Evolutionary conservation across 2,888 invertebrate species (phyloP).

Genomic region (Euproctis similis): DNA sequence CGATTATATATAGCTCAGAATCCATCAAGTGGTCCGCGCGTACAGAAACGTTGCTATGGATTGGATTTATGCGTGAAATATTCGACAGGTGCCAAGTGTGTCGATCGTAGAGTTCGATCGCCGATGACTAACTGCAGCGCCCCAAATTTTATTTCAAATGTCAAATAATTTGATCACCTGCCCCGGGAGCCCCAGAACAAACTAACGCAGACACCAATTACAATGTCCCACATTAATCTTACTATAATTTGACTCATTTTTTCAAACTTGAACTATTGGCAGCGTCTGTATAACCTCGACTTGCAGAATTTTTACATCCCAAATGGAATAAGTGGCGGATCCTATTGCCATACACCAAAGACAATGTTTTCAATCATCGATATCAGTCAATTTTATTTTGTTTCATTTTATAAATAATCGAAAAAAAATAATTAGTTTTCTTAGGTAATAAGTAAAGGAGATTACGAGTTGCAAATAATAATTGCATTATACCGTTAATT

Average conservation of each 20-base stretch:
- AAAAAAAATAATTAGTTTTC: too few species aligned
- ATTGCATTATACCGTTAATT: conserved; percentile 33
- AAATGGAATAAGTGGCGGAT: too few species aligned
- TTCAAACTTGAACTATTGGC: too few species aligned
- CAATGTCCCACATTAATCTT: too few species aligned
- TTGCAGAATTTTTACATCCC: too few species aligned
- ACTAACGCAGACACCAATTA: too few species aligned
- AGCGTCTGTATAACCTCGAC: too few species aligned
- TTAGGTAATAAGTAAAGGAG: conserved; percentile 5
- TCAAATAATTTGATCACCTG: conserved; percentile 72
- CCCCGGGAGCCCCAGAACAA: conserved; percentile 35
- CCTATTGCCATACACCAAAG: background rate
- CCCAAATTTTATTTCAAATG: conserved; percentile 74
- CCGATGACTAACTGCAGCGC: conserved; percentile 74
- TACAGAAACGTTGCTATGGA: conserved; percentile 66
- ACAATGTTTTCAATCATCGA: background rate
- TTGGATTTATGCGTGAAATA: conserved; percentile 75
- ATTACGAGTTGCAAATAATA: conserved; percentile 15
- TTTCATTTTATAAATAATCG: too few species aligned
- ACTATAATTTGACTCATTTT: too few species aligned
- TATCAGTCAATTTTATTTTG: too few species aligned
- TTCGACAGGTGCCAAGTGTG: conserved; percentile 77
- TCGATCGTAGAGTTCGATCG: conserved; percentile 69
- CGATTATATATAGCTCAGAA: conserved; percentile 74
- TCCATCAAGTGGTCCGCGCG: conserved; percentile 64